Base-by-base conservation (phyloP, 1,140 invertebrate species). In the Steinernema feltiae region DNA sequence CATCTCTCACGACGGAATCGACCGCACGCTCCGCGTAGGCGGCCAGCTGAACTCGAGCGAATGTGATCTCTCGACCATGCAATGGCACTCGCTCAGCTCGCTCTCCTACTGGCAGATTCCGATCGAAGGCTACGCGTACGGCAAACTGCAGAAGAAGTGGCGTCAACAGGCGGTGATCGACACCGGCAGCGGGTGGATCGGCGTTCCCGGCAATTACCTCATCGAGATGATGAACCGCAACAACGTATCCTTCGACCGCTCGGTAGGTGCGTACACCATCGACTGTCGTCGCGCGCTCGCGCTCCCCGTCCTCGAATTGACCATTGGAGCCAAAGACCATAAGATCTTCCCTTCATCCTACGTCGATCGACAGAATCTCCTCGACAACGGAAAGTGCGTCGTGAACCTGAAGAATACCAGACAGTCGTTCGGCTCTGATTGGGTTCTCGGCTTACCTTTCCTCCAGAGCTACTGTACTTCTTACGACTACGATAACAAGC, bases 361-460 rank as follows among this genome's bases (percentile, higher is more conserved):
- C 24, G 53, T 63, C 3, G 53, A 63, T 21, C 53, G 15, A 7
- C 12, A 21, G 3, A 63, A 63, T 27, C 53, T 21, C 7, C 53
- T 17, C 3, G 3, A 15, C 15, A 21, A 3, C 24, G 24, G 24
- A n/a, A 63, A 15, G 53, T 63, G 53, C 53, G 53, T 63, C 24
- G 53, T 63, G 53, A 63, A 63, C 53, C 53, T 63, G 53, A 63
- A 63, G 53, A 27, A 63, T 21, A 15, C 53, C 12, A n/a, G n/a
- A n/a, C 2, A 27, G 15, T 7, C 53, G 15, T 63, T 63, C 53
- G 53, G 53, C 15, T 7, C 53, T 21, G 53, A 63, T 27, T 63
- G 53, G 53, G 24, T 21, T 21, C 24, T 63, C 53, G 53, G 53
- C 7, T 7, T 63, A 3, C 53, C 53, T 21, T 63, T 63, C 53